Base-by-base conservation (phyloP, 2,888 invertebrate species). In the Nymphalis polychloros region DNA sequence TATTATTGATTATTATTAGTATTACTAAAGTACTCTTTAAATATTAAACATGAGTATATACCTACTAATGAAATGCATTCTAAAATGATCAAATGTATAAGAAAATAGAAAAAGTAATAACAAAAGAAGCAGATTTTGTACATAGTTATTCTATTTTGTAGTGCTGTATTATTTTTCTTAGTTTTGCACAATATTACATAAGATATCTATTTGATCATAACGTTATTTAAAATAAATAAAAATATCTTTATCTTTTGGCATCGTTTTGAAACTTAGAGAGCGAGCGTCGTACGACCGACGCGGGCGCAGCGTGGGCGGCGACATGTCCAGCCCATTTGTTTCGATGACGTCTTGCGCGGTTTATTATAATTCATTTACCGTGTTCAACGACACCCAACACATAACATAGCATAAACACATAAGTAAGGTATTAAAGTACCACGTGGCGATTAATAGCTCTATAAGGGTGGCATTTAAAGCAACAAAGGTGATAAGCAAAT, bases 321-420 rank as follows among this genome's bases (percentile, higher is more conserved):
- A 90, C 90, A 89, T 73, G 86, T 79, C 81, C 85, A 82, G 84
- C 87, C 86, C 88, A 90, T 91, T 91, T 90, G 90, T 91, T 85
- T 80, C 77, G 80, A 83, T 85, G 86, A 85, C 83, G 83, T 81
- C 83, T 83, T 81, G 82, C 81, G 80, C 84, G 81, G 83, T 86
- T 89, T 90, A 89, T 88, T 90, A 89, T 90, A 90, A 90, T 88
- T 88, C 89, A 88, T 87, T 90, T 90, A 88, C 84, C 85, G 80
- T 88, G 89, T 87, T 85, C 79, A 81, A 79, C 77, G 82, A 66
- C 55, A 66, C 60, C 20, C 16, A 20, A 66, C 66, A 68, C 55
- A 61, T 55, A 80, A 78, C 79, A 78, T 63, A 57, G 66, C 65
- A 71, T 73, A 70, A 73, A 69, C 62, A 63, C 64, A 68, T 68